phyloP scores from a whole-genome alignment of 1,140 invertebrate genomes.

The Leptoteleia sp. region DNA sequence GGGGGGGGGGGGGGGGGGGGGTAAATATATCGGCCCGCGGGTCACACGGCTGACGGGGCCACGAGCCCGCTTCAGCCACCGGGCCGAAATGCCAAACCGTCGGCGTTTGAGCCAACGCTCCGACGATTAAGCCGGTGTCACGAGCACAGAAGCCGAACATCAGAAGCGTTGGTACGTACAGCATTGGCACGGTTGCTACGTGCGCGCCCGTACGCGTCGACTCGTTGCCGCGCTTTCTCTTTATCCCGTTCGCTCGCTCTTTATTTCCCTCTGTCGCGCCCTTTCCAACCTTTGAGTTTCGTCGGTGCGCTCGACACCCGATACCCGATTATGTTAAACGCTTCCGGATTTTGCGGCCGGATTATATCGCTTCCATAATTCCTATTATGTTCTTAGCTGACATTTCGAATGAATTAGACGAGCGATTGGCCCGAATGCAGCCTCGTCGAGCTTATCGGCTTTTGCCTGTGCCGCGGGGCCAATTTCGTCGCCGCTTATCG shows the following conservation, averaged over 20 bases:
- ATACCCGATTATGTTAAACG: conserved; percentile 81
- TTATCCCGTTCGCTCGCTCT: conserved; percentile 54
- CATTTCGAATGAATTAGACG: conserved; percentile 45
- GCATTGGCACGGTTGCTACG: too few species aligned
- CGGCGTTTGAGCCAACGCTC: conserved; percentile 77
- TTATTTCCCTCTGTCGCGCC: conserved; percentile 53
- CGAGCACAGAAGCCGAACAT: conserved; percentile 55
- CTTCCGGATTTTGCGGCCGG: conserved; percentile 79
- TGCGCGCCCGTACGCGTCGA: conserved; percentile 18
- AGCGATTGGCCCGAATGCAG: conserved; percentile 15
- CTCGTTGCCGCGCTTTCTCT: conserved; percentile 31
- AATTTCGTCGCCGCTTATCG: too few species aligned
- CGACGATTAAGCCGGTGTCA: conserved; percentile 75
- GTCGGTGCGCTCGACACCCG: conserved; percentile 73
- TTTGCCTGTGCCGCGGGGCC: too few species aligned
- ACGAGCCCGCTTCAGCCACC: too few species aligned
- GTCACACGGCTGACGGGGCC: too few species aligned
- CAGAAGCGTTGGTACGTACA: conserved; percentile 19
- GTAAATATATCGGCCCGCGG: too few species aligned
- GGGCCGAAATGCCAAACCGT: conserved; percentile 75
- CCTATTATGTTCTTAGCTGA: conserved; percentile 64
- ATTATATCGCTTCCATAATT: conserved; percentile 73
- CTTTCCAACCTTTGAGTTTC: conserved; percentile 67
- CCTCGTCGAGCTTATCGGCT: conserved; percentile 4
- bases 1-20: too few species aligned